phyloP scores from a whole-genome alignment of 53 echinoderm and acorn worm genomes.

The Astropecten irregularis region DNA sequence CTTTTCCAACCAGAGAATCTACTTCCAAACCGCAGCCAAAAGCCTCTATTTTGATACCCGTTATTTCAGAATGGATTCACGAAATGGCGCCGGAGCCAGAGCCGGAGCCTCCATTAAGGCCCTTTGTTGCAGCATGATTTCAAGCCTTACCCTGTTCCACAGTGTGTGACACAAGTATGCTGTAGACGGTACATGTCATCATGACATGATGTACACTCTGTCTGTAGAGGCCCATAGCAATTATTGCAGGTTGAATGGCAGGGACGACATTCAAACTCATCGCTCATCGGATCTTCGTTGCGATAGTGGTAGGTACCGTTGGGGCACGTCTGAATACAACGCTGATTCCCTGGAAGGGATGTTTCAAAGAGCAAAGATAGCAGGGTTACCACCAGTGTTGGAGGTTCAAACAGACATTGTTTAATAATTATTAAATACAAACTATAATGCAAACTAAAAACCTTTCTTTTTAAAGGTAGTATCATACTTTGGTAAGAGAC shows the following conservation, averaged over 20 bases:
- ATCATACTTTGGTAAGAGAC: no score
- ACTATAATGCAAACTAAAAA: neutral
- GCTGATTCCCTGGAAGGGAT: constrained; percentile 8
- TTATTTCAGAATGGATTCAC: no score
- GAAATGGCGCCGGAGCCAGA: no score
- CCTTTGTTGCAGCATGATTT: no score
- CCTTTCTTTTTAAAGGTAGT: no score
- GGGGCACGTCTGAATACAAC: constrained; percentile 52
- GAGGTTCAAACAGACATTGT: no score
- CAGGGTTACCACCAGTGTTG: no score
- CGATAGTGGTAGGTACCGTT: constrained; percentile 66
- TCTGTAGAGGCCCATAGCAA: constrained; percentile 51
- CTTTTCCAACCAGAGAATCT: no score
- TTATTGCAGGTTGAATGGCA: constrained; percentile 72
- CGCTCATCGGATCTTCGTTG: neutral
- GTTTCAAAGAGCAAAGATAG: no score
- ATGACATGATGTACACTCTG: constrained; percentile 68
- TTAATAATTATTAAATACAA: neutral
- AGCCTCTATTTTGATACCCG: no score
- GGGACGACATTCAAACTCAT: constrained; percentile 68
- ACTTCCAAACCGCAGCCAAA: no score
- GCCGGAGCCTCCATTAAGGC: no score
- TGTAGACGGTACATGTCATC: constrained; percentile 43
- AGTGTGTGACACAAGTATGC: constrained; percentile 63
- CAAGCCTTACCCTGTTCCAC: constrained; percentile 77